Evolutionary conservation across 2,888 invertebrate species (phyloP).

Genomic region (Drosophila anomalata): DNA sequence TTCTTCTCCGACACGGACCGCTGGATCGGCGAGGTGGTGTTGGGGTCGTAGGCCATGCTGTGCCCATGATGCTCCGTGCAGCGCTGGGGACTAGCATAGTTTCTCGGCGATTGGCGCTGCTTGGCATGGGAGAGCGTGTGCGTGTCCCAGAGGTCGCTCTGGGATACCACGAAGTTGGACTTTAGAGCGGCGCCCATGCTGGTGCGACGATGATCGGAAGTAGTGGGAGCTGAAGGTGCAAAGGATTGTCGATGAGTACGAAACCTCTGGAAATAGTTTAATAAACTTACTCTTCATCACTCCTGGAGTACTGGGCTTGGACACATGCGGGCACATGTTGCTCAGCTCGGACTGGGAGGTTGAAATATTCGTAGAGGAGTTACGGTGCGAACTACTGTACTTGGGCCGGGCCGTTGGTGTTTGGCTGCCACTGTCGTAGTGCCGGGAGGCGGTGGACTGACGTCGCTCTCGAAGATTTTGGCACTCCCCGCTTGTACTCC

Average conservation of each 20-base stretch:
- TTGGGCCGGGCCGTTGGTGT: conserved; percentile 81
- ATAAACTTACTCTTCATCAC: conserved; percentile 75
- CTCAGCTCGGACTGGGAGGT: conserved; percentile 83
- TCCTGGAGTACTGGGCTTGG: conserved; percentile 79
- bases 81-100: conserved; percentile 82
- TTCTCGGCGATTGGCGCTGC: conserved; percentile 83
- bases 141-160: conserved; percentile 88
- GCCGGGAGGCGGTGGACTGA: conserved; percentile 78
- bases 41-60: conserved; percentile 79
- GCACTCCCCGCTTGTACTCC: conserved; percentile 76
- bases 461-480: conserved; percentile 75
- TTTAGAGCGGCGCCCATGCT: conserved; percentile 82
- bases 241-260: background rate
- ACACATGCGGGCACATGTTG: conserved; percentile 81
- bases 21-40: conserved; percentile 85
- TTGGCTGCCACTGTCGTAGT: conserved; percentile 81
- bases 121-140: conserved; percentile 86
- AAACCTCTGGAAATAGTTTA: background rate
- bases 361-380: conserved; percentile 82
- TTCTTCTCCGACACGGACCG: conserved; percentile 88
- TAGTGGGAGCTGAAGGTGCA: conserved; percentile 65
- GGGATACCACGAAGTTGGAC: conserved; percentile 87
- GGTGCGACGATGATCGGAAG: conserved; percentile 81
- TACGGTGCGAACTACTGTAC: conserved; percentile 80
- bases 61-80: conserved; percentile 83